These are phyloP conservation scores for Glossophaga mutica DNA, from an alignment of 2,797 vertebrate genomes.

Conservation along the genomic window DNA sequence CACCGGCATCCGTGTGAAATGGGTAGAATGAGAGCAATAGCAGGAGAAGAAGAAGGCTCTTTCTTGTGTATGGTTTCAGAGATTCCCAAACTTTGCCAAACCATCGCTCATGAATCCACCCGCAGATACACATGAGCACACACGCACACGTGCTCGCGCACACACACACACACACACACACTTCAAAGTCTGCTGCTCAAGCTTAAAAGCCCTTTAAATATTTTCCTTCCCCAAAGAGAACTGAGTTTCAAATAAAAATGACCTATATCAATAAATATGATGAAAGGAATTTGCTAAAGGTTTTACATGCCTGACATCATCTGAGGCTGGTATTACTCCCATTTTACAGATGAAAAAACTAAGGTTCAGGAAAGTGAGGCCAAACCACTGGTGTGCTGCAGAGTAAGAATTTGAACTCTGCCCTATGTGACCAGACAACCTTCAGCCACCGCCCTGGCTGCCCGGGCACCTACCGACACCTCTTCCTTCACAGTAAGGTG, in stretches of 20 bases:
- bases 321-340: neutral
- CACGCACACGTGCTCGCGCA: no score
- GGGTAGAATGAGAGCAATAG: neutral
- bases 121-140: neutral
- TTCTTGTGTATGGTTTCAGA: neutral
- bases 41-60: neutral
- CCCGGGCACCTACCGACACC: neutral
- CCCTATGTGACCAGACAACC: no score
- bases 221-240: neutral
- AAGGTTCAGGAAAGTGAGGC: neutral
- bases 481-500: neutral
- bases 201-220: neutral
- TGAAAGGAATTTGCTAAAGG: neutral
- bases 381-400: neutral
- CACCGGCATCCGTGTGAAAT: rapidly evolving
- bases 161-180: neutral
- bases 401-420: neutral
- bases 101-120: neutral
- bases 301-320: neutral
- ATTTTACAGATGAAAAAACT: neutral
- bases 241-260: neutral
- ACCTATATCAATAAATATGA: neutral
- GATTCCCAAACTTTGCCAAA: neutral
- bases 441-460: neutral
- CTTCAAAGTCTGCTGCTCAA: neutral